Percentiles rank a stretch among this genome's conserved stretches.
phyloP scores from a whole-genome alignment of 2,888 invertebrate genomes.

The Nomada ruficornis region DNA sequence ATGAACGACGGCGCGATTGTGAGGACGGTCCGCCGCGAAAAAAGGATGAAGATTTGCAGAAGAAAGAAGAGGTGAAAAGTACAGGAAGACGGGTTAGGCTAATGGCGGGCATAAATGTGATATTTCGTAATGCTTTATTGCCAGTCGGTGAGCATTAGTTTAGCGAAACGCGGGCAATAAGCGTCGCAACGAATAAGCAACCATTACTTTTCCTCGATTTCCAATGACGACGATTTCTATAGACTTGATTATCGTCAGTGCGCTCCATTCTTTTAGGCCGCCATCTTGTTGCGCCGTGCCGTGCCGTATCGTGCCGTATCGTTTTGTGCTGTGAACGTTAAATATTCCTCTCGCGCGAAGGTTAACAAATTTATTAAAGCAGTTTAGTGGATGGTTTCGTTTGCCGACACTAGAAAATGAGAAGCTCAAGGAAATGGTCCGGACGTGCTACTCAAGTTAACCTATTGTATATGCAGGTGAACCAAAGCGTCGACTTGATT shows the following conservation, averaged over 20 bases:
- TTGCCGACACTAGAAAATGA: not conserved
- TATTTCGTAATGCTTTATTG: constrained; percentile 24
- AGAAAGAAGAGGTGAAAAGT: constrained; percentile 19
- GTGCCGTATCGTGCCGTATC: constrained; percentile 23
- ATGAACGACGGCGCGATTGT: too few relatives aligned
- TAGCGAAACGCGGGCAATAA: not conserved
- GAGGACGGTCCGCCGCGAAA: not conserved
- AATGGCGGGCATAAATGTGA: constrained; percentile 38
- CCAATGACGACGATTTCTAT: not conserved
- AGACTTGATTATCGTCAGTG: constrained; percentile 3
- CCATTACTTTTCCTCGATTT: not conserved
- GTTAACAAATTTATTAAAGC: not conserved
- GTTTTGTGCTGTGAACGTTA: constrained; percentile 20
- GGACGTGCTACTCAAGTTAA: not conserved
- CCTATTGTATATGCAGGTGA: constrained; percentile 13
- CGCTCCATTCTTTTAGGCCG: constrained; percentile 37
- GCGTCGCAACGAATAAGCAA: not conserved
- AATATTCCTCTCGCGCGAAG: not conserved
- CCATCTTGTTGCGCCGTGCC: constrained; percentile 49
- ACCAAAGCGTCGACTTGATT: constrained; percentile 36
- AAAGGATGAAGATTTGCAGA: constrained; percentile 3
- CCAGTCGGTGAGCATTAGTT: constrained; percentile 4
- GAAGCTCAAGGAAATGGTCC: not conserved
- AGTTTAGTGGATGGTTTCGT: not conserved
- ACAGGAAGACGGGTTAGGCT: constrained; percentile 33